These are phyloP conservation scores for Cichlasoma orientale DNA, from an alignment of 2,797 vertebrate genomes.

Conservation along the genomic window DNA sequence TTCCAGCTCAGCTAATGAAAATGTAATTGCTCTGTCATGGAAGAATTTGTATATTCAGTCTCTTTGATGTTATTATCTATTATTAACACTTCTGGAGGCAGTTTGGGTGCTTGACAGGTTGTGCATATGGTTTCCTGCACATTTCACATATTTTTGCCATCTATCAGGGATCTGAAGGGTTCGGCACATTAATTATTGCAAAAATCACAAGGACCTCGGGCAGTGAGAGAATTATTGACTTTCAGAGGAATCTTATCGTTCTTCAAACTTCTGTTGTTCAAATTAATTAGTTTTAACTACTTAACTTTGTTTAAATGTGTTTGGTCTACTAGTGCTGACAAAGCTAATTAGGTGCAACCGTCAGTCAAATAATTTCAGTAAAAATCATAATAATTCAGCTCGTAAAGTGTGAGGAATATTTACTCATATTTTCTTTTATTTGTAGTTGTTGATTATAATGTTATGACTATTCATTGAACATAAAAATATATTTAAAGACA, in stretches of 20 bases:
- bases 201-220: background rate
- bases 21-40: slow-evolving; percentile 50
- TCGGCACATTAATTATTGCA: slow-evolving; percentile 28
- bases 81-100: slow-evolving; percentile 60
- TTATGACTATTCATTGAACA: background rate
- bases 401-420: background rate
- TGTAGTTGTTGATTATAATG: background rate
- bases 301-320: background rate
- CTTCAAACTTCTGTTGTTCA: background rate
- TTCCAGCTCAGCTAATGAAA: slow-evolving; percentile 52
- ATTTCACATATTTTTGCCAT: slow-evolving; percentile 29
- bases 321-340: background rate
- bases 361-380: background rate
- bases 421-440: background rate
- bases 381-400: background rate
- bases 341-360: background rate
- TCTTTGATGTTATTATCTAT: slow-evolving; percentile 68
- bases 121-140: slow-evolving; percentile 43
- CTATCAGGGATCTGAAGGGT: slow-evolving; percentile 15
- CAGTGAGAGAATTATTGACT: background rate
- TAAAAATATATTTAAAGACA: background rate
- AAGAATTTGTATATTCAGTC: slow-evolving; percentile 47
- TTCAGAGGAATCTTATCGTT: background rate
- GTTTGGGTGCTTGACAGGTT: slow-evolving; percentile 51
- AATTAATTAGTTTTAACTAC: background rate